These are phyloP conservation scores for Epizoanthus rinbou DNA, from an alignment of 92 coral and sea anemone species.

Conservation along the genomic window DNA sequence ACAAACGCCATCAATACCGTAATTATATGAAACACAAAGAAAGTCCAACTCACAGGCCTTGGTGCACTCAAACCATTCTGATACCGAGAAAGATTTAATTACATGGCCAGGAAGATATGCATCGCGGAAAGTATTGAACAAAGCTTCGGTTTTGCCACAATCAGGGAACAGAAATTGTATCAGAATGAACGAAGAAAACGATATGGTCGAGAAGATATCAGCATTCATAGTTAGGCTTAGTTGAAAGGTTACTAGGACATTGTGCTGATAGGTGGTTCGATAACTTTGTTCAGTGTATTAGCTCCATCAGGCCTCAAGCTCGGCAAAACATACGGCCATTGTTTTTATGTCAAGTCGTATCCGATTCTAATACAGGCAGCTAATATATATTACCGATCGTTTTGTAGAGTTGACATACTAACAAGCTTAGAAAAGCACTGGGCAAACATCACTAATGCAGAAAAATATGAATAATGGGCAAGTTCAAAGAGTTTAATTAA, in stretches of 20 bases:
- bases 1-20: conserved; percentile 1
- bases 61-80: conserved; percentile 8
- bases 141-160: not conserved
- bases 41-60: not conserved
- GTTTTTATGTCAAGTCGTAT: not conserved
- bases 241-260: not conserved
- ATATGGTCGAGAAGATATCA: not conserved
- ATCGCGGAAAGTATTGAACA: not conserved
- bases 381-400: not conserved
- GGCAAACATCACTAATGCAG: not conserved
- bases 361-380: not conserved
- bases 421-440: not conserved
- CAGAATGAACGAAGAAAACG: not conserved
- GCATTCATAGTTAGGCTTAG: not conserved
- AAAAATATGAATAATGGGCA: not conserved
- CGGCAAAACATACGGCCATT: not conserved
- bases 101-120: conserved; percentile 1
- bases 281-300: not conserved
- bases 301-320: not conserved
- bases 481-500: too few species aligned
- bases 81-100: not conserved
- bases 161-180: not conserved
- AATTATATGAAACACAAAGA: not conserved
- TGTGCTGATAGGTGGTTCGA: not conserved
- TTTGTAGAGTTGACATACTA: not conserved